A percentile compares a stretch with the other conserved stretches of the same genome.
phyloP scores from a whole-genome alignment of 2,113 vertebrate species.

The Neolamprologus toae region DNA sequence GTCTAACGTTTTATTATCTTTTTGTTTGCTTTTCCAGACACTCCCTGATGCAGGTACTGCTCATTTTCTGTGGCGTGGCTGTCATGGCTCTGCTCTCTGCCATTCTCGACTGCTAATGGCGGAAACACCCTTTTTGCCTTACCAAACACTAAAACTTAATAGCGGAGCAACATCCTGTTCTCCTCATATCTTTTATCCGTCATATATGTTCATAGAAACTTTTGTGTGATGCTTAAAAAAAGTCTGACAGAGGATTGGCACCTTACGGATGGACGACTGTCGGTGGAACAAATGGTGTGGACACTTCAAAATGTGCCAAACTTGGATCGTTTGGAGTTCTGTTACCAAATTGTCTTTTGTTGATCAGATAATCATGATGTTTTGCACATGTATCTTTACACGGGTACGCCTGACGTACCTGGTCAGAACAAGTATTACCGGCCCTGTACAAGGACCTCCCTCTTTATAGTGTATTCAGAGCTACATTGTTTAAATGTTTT shows the following conservation, averaged over 20 bases:
- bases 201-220: neutral
- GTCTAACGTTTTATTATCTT: neutral
- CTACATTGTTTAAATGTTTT: neutral
- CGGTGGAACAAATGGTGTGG: neutral
- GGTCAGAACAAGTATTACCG: neutral
- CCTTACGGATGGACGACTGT: conserved; percentile 24
- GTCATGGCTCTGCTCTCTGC: conserved; percentile 86
- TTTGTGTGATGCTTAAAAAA: neutral
- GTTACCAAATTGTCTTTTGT: conserved; percentile 30
- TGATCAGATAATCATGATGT: conserved; percentile 36
- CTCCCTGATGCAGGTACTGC: conserved; percentile 83
- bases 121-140: neutral
- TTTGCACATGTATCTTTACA: conserved; percentile 47
- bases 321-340: neutral
- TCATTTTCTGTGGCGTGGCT: conserved; percentile 82
- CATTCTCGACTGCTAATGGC: conserved; percentile 70
- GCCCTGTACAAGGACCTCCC: neutral
- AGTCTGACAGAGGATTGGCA: conserved; percentile 1
- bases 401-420: neutral
- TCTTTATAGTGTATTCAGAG: neutral
- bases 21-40: conserved; percentile 65
- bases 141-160: neutral
- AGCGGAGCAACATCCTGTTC: neutral
- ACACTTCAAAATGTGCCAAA: conserved; percentile 18
- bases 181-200: neutral